Conservation (phyloP, 2,888 invertebrate species). For the Lithosia quadra region DNA sequence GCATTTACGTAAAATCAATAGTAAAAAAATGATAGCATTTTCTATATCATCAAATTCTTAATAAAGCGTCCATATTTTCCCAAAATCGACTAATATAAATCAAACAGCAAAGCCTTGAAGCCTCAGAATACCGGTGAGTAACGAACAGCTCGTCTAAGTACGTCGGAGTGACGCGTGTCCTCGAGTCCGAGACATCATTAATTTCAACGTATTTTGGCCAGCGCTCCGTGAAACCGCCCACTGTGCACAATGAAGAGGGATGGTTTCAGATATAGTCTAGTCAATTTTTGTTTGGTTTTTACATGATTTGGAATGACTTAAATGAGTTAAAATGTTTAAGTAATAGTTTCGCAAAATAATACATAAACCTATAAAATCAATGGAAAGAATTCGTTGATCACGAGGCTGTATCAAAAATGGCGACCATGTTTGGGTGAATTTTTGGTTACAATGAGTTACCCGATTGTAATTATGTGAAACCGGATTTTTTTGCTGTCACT, state of each 20-base stretch:
- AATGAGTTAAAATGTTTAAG: background rate
- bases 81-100: constrained; percentile 6
- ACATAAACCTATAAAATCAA: too few species aligned
- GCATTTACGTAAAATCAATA: background rate
- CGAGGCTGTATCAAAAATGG: too few species aligned
- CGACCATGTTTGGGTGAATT: too few species aligned
- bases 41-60: background rate
- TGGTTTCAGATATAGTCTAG: constrained; percentile 22
- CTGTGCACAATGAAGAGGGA: constrained; percentile 46
- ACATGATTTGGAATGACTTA: background rate
- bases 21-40: background rate
- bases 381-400: too few species aligned
- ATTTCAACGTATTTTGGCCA: constrained; percentile 51
- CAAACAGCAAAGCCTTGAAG: constrained; percentile 3
- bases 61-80: background rate
- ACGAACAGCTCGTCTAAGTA: constrained; percentile 8
- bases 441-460: too few species aligned
- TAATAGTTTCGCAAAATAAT: too few species aligned
- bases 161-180: constrained; percentile 19
- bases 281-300: constrained; percentile 27
- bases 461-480: too few species aligned
- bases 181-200: constrained; percentile 48
- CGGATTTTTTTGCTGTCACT: too few species aligned
- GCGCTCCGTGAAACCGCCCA: constrained; percentile 32
- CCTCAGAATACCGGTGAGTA: constrained; percentile 5